These are phyloP conservation scores for Picus viridis DNA, from an alignment of 2,797 vertebrate species.

Conservation along the genomic window DNA sequence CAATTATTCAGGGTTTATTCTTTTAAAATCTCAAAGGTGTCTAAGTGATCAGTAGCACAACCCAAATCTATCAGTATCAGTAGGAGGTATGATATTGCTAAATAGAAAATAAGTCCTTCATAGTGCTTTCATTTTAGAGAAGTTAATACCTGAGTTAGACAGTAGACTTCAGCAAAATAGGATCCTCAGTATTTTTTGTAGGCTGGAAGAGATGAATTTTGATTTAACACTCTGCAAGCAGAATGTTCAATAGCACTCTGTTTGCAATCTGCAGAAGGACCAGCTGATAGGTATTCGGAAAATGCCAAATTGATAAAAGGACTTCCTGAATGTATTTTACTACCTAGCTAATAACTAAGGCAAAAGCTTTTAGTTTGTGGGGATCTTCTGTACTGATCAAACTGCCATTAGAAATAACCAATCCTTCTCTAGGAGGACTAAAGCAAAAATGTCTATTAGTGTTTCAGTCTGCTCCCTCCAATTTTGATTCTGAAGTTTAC, in stretches of 20 bases:
- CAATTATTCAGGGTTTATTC: background rate
- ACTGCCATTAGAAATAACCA: background rate
- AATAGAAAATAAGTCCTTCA: background rate
- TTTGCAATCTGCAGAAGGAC: background rate
- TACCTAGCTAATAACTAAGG: slow-evolving; percentile 11
- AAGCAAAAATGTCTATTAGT: background rate
- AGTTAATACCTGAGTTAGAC: background rate
- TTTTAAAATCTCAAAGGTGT: background rate
- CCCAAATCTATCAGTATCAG: background rate
- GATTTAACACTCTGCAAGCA: background rate
- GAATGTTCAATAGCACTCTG: background rate
- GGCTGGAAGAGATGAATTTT: background rate
- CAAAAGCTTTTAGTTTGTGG: background rate
- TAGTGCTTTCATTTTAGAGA: slow-evolving; percentile 6
- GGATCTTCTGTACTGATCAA: slow-evolving; percentile 28
- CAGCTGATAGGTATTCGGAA: slow-evolving; percentile 26
- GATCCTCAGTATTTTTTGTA: background rate
- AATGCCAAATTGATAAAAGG: slow-evolving; percentile 17
- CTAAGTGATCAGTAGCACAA: background rate
- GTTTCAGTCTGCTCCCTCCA: background rate
- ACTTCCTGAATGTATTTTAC: slow-evolving; percentile 46
- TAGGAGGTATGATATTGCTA: background rate
- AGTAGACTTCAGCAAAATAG: background rate
- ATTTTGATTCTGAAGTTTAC: slow-evolving; percentile 31
- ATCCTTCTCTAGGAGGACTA: background rate